These are phyloP conservation scores for Barnardius zonarius DNA, from an alignment of 2,113 vertebrate genomes.

Conservation along the genomic window DNA sequence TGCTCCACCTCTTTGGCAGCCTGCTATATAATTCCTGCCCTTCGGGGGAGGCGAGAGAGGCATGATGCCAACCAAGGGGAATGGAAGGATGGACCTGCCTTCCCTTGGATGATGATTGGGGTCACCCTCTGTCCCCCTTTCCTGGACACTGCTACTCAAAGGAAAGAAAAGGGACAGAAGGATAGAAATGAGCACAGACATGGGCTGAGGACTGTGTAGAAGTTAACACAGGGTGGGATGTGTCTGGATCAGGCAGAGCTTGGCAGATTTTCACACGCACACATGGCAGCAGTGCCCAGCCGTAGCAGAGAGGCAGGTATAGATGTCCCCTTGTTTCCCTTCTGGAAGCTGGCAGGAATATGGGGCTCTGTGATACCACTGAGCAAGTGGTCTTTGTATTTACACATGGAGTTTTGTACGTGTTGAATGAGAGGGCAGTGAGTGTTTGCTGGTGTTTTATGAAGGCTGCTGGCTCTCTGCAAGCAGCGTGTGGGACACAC, in stretches of 20 bases:
- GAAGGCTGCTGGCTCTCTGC: background rate
- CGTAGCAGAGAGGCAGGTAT: background rate
- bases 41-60: background rate
- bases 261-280: rapidly evolving
- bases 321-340: background rate
- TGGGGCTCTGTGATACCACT: background rate
- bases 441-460: background rate
- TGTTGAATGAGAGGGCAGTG: rapidly evolving
- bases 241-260: background rate
- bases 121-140: background rate
- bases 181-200: background rate
- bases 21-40: background rate
- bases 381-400: background rate
- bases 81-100: background rate
- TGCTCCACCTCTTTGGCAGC: background rate
- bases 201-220: background rate
- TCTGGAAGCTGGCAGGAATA: background rate
- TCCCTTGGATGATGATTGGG: rapidly evolving
- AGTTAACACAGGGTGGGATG: background rate
- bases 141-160: background rate
- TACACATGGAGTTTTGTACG: rapidly evolving
- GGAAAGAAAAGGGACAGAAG: background rate
- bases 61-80: background rate
- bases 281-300: background rate
- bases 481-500: background rate